A percentile compares a stretch with the other conserved stretches of the same genome.
Conservation (phyloP, 2,113 vertebrate species). For the Rallus limicola region DNA sequence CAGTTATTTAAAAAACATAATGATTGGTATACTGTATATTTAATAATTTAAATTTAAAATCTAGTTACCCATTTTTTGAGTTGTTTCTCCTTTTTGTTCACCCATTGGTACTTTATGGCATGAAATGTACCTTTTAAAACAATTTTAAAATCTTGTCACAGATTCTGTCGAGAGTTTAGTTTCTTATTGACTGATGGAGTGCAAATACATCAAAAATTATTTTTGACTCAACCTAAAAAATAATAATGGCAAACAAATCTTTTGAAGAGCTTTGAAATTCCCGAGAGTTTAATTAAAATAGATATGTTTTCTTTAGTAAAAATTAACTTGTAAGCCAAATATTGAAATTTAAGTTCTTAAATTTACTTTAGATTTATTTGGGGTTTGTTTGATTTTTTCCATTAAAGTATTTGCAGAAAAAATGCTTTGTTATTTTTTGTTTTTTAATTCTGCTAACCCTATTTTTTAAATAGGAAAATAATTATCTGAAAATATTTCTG, state of each 20-base stretch:
- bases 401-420: not conserved
- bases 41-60: not conserved
- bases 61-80: not conserved
- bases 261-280: not conserved
- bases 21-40: not conserved
- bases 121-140: not conserved
- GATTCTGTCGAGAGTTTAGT: not conserved
- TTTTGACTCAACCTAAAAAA: not conserved
- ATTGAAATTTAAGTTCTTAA: not conserved
- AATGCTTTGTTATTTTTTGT: not conserved
- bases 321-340: not conserved
- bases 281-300: not conserved
- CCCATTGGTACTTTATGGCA: not conserved
- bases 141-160: not conserved
- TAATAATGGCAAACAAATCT: not conserved
- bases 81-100: not conserved
- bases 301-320: not conserved
- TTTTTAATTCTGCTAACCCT: not conserved
- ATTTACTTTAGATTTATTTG: not conserved
- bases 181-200: not conserved
- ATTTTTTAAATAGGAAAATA: not conserved
- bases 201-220: not conserved
- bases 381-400: not conserved
- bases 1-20: not conserved
- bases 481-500: not conserved